Base-by-base conservation (phyloP, 2,888 invertebrate genomes). In the Steromphala cineraria region DNA sequence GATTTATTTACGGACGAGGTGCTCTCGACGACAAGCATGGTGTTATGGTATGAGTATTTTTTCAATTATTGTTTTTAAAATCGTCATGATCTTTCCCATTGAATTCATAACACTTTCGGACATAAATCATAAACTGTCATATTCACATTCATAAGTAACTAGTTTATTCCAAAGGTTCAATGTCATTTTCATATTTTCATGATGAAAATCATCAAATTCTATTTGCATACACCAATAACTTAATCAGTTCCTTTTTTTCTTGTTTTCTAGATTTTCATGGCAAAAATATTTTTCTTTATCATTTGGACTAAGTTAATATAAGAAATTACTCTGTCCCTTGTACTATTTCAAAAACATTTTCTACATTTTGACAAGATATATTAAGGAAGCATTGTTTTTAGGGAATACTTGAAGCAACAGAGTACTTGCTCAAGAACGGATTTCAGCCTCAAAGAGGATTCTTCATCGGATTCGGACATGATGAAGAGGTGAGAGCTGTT, bases 381-480 rank as follows among this genome's bases (percentile, higher is more conserved):
- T 4, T n/a, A 36, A 7, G 2, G 36, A 36, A 36, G 36, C 7
- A 7, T 4, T 36, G 56, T 79, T 84, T 90, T 19, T 84, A 94
- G 94, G 94, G 93, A 46, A 93, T 94, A 81, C 87, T 94, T 78
- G 94, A 94, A 88, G 94, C 94, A 5, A 78, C 94, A 55, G 94
- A 94, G 82, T 93, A 89, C 83, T 83, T 93, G 78, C 83, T 94
- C 53, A 87, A 90, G 62, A 89, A 86, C 55, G 93, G 92, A 8
- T 91, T 92, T 80, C 88, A 90, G 81, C 94, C 94, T 3, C 87
- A 89, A 74, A 88, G 94, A 82, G 90, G 93, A 31, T 94, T 95
- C 86, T 94, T 93, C 87, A 85, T 95, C 19, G 94, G 93, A 10
- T 94, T 94, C 91, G 94, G 94, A 2, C 94, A 95, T 90, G 94